Base-by-base conservation (phyloP, 2,888 invertebrate species). In the Coenonympha arcania region DNA sequence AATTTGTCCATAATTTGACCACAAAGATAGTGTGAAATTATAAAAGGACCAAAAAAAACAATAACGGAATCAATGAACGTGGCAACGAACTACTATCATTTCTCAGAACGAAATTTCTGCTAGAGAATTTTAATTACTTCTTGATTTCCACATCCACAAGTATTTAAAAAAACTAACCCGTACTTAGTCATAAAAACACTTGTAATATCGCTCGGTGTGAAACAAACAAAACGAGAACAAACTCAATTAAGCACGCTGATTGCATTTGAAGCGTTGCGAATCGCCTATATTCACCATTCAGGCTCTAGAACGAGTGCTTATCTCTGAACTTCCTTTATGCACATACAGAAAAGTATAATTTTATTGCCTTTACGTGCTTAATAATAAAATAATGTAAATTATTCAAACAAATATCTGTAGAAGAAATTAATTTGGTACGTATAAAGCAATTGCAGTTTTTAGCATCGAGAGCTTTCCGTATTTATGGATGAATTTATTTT, bases 201-300 rank as follows among this genome's bases (percentile, higher is more conserved):
- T 33, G 31, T 9, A 33, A 33, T 22, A 18, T 15, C 11, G 22
- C 26, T 8, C 15, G 11, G 28, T 6, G 3, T 24, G 40, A 33
- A 13, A 28, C 30, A 39, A 44, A 22, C 20, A 16, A 11, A 6
- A 26, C 16, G 30, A 24, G 39, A 40, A 16, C 30, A 18, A 39
- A 15, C n/a, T 6, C 19, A 39, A 52, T 37, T 42, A 41, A 43
- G 19, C 26, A 52, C 44, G 39, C 39, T 39, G 15, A 52, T 51
- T 47, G 20, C 20, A 31, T 46, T 22, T 26, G 37, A 42, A 22
- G 47, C 42, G 42, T 16, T 22, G 16, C 47, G 37, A 51, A 47
- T 51, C 19, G 34, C 45, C 19, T 19, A 24, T 19, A 28, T 20
- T n/a, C n/a, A n/a, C n/a, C n/a, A n/a, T n/a, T 28, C 19, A 33